Conservation (phyloP, 2,888 invertebrate species). For the Dicyrtomina minuta region DNA sequence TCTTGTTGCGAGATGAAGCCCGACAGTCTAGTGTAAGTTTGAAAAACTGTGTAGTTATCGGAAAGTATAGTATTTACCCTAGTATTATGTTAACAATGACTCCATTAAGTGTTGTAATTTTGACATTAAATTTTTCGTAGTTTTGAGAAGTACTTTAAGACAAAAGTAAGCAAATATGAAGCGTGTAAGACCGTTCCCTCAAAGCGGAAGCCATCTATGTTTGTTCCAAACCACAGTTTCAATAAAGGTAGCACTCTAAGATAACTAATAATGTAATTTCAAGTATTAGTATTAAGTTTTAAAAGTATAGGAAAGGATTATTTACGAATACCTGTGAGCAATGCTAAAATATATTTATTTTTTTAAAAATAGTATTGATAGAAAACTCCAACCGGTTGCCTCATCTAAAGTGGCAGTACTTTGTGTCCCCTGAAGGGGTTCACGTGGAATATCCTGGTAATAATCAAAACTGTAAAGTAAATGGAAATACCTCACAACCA, state of each 20-base stretch:
- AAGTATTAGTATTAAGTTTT: background rate
- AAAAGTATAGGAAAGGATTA: background rate
- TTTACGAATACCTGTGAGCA: background rate
- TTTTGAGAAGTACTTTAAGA: constrained; percentile 38
- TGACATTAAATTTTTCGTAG: constrained; percentile 19
- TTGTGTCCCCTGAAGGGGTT: constrained; percentile 59
- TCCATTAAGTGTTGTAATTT: no score
- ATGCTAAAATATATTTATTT: background rate
- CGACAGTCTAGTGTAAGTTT: constrained; percentile 31
- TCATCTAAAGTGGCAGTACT: constrained; percentile 61
- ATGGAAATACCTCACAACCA: constrained; percentile 1
- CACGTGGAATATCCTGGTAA: constrained; percentile 60
- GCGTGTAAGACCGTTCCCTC: constrained; percentile 37
- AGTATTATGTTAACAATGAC: no score
- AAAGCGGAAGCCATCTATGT: constrained; percentile 28
- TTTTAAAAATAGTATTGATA: constrained; percentile 57
- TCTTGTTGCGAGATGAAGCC: constrained; percentile 37
- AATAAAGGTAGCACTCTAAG: constrained; percentile 30
- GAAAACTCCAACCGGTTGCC: constrained; percentile 57
- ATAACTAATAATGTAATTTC: no score
- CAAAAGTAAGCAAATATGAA: constrained; percentile 24
- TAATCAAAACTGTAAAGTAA: constrained; percentile 44
- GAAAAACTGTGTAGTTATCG: no score
- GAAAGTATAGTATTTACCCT: no score
- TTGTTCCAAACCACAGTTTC: constrained; percentile 30